Base-by-base conservation (phyloP, 2,797 vertebrate species). In the Coracias cyanogaster region DNA sequence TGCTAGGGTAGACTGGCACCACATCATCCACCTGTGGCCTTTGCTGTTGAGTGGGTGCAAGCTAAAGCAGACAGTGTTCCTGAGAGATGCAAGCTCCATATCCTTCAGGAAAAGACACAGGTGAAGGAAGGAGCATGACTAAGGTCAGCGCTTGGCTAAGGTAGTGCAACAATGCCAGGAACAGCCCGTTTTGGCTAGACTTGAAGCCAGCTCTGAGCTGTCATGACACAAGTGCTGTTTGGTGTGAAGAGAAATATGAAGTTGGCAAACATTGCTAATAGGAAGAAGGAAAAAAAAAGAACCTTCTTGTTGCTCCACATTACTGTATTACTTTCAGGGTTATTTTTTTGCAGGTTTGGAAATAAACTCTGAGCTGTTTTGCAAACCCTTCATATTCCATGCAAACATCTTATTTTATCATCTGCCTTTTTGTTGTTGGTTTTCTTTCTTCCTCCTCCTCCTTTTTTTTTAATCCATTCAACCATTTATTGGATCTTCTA, bases 401-500 rank as follows among this genome's bases (percentile, higher is more conserved):
- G 55, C 91, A 86, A 94, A 86, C 84, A 82, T 86, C 87, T 96
- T 94, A 94, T 92, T 98, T 97, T 97, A 96, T 84, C 71, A 76
- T 91, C 80, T 92, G 87, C 55, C 61, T 96, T 95, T 97, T 93
- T 94, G 96, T 86, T 89, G 92, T 69, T 92, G 74, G 80, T 91
- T 91, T 89, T 89, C 69, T 93, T 95, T 95, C 67, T 95, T 94
- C 94, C 89, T 86, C 28, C 49, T 41, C 61, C n/a, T 81, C 55
- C 19, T 64, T 67, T 67, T 73, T 96, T 85, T 90, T 80, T n/a
- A 97, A 97, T 82, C 95, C 94, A 95, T 84, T 96, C 96, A 96
- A 70, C 96, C 90, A 93, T 96, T 97, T 97, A 96, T 90, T 96
- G 95, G 91, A 94, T 98, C 93, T 64, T 94, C 65, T 67, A 80